These are phyloP conservation scores for Pogonocherus hispidulus DNA, from an alignment of 2,888 invertebrate genomes.

Conservation along the genomic window DNA sequence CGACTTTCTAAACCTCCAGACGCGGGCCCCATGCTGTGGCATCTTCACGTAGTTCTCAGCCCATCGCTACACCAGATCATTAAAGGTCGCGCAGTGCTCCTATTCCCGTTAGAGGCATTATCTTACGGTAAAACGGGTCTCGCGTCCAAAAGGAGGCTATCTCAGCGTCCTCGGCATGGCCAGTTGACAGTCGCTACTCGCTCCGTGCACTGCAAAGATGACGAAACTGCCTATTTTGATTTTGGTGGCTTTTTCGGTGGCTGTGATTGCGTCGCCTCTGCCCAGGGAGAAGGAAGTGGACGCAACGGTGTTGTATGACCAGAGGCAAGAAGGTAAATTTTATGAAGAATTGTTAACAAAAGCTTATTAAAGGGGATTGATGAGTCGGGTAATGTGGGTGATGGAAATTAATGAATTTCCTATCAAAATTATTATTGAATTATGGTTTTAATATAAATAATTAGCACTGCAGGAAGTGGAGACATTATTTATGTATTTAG, in stretches of 20 bases:
- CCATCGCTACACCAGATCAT: slow-evolving; percentile 4
- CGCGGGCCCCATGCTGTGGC: too few relatives aligned
- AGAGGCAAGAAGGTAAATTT: slow-evolving; percentile 78
- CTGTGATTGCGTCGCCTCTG: slow-evolving; percentile 61
- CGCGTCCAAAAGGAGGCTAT: slow-evolving; percentile 35
- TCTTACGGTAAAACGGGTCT: slow-evolving; percentile 51
- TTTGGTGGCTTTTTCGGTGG: slow-evolving; percentile 17
- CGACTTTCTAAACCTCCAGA: too few relatives aligned
- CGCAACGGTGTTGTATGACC: slow-evolving; percentile 71
- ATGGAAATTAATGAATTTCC: not conserved
- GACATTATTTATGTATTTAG: too few relatives aligned
- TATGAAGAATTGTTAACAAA: not conserved
- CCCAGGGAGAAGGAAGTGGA: slow-evolving; percentile 49
- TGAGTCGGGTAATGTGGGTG: too few relatives aligned
- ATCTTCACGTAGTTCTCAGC: too few relatives aligned
- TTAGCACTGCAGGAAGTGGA: too few relatives aligned
- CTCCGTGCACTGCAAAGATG: slow-evolving; percentile 38
- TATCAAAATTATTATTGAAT: not conserved
- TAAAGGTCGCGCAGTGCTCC: slow-evolving; percentile 19
- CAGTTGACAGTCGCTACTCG: slow-evolving; percentile 46
- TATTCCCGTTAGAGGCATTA: slow-evolving; percentile 24
- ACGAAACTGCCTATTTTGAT: slow-evolving; percentile 32
- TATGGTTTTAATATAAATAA: too few relatives aligned
- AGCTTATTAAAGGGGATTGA: too few relatives aligned
- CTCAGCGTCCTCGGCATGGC: slow-evolving; percentile 36